phyloP scores from a whole-genome alignment of 2,888 invertebrate genomes.

The Acronicta aceris region DNA sequence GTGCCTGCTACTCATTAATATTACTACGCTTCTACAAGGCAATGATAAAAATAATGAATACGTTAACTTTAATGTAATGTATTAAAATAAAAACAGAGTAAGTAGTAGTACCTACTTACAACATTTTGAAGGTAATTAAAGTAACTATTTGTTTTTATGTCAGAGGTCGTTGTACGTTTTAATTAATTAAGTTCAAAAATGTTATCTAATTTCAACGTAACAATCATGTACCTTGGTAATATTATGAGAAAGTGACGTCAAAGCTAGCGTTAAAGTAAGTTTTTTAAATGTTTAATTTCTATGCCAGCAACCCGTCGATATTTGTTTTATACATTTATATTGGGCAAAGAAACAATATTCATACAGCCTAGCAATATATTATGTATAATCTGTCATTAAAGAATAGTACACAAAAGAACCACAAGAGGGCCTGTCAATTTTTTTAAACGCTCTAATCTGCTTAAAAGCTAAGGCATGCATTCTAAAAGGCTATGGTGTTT shows the following conservation, averaged over 20 bases:
- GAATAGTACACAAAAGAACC: slow-evolving; percentile 59
- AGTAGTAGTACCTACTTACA: not conserved
- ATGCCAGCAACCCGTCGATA: not conserved
- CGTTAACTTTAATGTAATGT: not conserved
- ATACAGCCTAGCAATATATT: slow-evolving; percentile 32
- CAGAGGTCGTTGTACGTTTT: slow-evolving; percentile 33
- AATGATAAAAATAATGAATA: no score
- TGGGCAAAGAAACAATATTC: slow-evolving; percentile 33
- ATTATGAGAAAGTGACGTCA: no score
- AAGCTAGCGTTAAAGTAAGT: not conserved
- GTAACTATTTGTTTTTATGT: slow-evolving; percentile 8
- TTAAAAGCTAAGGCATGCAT: slow-evolving; percentile 71
- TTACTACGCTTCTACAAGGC: no score
- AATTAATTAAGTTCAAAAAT: slow-evolving; percentile 15
- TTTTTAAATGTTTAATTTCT: no score
- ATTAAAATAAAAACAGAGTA: slow-evolving; percentile 1
- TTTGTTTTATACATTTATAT: not conserved
- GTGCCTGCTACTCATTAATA: no score
- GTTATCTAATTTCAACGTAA: slow-evolving; percentile 2
- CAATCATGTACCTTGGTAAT: not conserved
- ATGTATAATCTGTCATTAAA: slow-evolving; percentile 55
- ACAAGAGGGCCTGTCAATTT: slow-evolving; percentile 71
- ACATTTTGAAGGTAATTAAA: slow-evolving; percentile 4
- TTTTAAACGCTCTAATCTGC: slow-evolving; percentile 69
- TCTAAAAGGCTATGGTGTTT: slow-evolving; percentile 72